Base-by-base conservation (phyloP, 2,797 vertebrate species). In the Takifugu rubripes region DNA sequence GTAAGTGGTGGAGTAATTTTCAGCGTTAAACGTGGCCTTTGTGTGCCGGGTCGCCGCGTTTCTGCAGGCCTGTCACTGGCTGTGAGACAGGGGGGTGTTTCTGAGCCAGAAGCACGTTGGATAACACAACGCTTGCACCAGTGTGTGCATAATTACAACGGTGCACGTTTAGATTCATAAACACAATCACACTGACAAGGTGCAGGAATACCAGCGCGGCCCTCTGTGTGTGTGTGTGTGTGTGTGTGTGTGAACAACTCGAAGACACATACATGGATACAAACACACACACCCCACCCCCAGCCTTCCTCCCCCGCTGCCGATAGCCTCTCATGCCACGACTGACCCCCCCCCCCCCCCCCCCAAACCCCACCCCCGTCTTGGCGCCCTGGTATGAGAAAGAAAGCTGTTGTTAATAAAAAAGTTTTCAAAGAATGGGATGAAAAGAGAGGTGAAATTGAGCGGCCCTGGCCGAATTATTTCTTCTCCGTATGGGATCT, bases 331-430 rank as follows among this genome's bases (percentile, higher is more conserved):
- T 70, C 79, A 84, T 81, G 60, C 80, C 81, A 72, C 70, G 63
- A 53, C 70, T 59, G 29, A 48, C 51, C 60, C 50, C 47, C 42
- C 51, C 49, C 25, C 33, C 26, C 66, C 42, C 64, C 61, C 27
- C 61, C 67, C 47, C 75, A 24, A 61, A 66, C 56, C 68, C 36
- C 78, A 76, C 76, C 81, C 82, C 63, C 72, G 79, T 81, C 67
- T 80, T 78, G 85, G 83, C 81, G 81, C 83, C 82, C 76, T 63
- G 74, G 85, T 84, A 84, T 82, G 80, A 81, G 86, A 85, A 86
- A 81, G 84, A 87, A 88, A 91, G 90, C 89, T 93, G 89, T 91
- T 92, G 90, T 92, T 92, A 93, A 92, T 91, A 91, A 92, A 92
- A 16, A 88, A 88, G 81, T 86, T 89, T 91, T 91, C 89, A 91